A percentile compares a stretch with the other conserved stretches of the same genome.
Evolutionary conservation across 2,888 invertebrate genomes (phyloP).

Genomic region (Barypeithes pellucidus): DNA sequence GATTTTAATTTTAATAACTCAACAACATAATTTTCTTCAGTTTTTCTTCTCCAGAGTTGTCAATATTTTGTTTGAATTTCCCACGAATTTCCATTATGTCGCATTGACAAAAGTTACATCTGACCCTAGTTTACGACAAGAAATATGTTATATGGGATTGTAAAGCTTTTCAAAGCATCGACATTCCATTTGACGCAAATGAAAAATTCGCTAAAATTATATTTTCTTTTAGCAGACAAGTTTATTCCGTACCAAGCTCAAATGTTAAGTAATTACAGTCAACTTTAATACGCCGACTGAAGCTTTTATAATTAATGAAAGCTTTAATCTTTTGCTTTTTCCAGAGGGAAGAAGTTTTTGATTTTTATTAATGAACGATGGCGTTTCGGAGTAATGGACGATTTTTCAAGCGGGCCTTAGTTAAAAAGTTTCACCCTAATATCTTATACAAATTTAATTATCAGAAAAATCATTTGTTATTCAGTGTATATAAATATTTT

Average conservation of each 20-base stretch:
- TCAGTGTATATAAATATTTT: background rate
- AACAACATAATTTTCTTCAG: too few relatives aligned
- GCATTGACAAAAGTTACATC: too few relatives aligned
- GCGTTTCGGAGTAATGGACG: constrained; percentile 22
- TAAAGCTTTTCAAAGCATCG: too few relatives aligned
- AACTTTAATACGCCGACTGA: constrained; percentile 38
- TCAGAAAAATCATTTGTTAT: constrained; percentile 3
- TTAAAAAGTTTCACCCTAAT: constrained; percentile 12
- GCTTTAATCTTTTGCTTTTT: constrained; percentile 41
- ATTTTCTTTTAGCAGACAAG: constrained; percentile 22
- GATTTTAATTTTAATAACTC: too few relatives aligned
- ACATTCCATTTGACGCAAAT: too few relatives aligned
- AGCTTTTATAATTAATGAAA: constrained; percentile 41
- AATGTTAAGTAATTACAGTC: constrained; percentile 47
- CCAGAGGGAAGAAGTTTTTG: constrained; percentile 31
- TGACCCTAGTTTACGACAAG: too few relatives aligned
- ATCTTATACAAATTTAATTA: constrained; percentile 3
- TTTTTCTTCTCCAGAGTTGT: too few relatives aligned
- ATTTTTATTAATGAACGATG: constrained; percentile 41
- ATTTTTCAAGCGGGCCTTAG: constrained; percentile 17
- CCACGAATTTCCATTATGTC: too few relatives aligned
- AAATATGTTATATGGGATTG: too few relatives aligned
- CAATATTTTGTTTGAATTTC: too few relatives aligned
- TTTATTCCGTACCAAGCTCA: constrained; percentile 28
- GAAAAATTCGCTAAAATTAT: background rate